Evolutionary conservation across 1,140 invertebrate species (phyloP).

Genomic region (Hylyphantes graminicola): DNA sequence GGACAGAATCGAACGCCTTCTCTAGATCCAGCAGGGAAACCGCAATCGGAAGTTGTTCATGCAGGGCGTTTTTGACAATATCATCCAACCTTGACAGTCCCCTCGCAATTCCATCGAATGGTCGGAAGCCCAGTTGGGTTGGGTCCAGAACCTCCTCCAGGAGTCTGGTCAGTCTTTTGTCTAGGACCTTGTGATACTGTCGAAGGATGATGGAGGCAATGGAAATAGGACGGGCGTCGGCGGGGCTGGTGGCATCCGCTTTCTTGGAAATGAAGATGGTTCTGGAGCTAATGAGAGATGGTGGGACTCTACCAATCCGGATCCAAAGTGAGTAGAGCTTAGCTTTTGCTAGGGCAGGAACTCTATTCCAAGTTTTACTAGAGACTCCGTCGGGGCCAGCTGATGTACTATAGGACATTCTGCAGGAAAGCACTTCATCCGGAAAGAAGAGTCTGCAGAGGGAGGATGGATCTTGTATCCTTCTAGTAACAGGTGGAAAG

Average conservation of each 20-base stretch:
- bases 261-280: not conserved
- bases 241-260: not conserved
- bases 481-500: not conserved
- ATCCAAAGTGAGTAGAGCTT: not conserved
- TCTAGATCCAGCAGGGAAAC: not conserved
- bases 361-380: not conserved
- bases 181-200: not conserved
- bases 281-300: not conserved
- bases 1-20: not conserved
- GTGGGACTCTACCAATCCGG: not conserved
- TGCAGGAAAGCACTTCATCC: not conserved
- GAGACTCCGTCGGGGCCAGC: slow-evolving; percentile 4
- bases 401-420: not conserved
- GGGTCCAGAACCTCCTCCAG: not conserved
- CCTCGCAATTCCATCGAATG: not conserved
- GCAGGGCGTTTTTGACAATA: too few relatives aligned
- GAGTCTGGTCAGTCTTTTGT: not conserved
- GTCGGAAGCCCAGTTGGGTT: not conserved
- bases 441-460: not conserved
- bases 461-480: not conserved
- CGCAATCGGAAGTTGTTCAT: not conserved
- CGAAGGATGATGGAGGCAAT: not conserved
- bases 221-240: not conserved
- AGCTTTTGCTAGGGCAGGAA: not conserved
- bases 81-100: not conserved